Percentiles rank a stretch among this genome's conserved stretches.
phyloP scores from a whole-genome alignment of 2,113 vertebrate species.

The Lamprotornis superbus region DNA sequence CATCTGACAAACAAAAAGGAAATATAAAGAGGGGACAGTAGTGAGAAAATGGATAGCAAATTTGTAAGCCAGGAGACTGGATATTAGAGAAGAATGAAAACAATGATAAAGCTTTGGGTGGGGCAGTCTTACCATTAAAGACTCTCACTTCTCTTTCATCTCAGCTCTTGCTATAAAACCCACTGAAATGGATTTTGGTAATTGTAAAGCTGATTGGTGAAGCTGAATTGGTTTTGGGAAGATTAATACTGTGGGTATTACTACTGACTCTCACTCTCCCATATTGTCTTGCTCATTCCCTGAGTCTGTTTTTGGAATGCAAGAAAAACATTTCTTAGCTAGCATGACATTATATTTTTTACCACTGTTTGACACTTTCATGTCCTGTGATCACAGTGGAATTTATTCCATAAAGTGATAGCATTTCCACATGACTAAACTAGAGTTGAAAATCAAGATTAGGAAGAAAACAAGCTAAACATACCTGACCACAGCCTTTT shows the following conservation, averaged over 20 bases:
- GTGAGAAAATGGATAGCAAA: constrained; percentile 20
- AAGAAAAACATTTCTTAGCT: constrained; percentile 25
- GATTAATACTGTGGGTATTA: constrained; percentile 12
- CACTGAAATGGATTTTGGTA: constrained; percentile 52
- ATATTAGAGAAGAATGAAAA: neutral
- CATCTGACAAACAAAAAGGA: constrained; percentile 3
- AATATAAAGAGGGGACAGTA: constrained; percentile 15
- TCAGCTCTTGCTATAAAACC: constrained; percentile 46
- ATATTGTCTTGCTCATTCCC: neutral
- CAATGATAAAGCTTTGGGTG: neutral
- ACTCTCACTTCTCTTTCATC: constrained; percentile 24
- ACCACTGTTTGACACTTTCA: constrained; percentile 23
- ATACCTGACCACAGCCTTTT: neutral
- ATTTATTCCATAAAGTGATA: constrained; percentile 49
- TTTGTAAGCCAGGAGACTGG: neutral
- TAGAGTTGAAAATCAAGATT: neutral
- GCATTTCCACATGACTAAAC: constrained; percentile 20
- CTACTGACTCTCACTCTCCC: neutral
- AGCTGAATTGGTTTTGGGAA: constrained; percentile 8
- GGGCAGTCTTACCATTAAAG: neutral
- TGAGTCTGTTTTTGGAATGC: neutral
- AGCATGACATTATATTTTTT: neutral
- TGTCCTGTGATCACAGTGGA: constrained; percentile 6
- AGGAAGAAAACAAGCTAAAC: neutral
- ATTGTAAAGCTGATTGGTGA: constrained; percentile 29